phyloP scores from a whole-genome alignment of 2,888 invertebrate species.

The Cheilosia urbana region DNA sequence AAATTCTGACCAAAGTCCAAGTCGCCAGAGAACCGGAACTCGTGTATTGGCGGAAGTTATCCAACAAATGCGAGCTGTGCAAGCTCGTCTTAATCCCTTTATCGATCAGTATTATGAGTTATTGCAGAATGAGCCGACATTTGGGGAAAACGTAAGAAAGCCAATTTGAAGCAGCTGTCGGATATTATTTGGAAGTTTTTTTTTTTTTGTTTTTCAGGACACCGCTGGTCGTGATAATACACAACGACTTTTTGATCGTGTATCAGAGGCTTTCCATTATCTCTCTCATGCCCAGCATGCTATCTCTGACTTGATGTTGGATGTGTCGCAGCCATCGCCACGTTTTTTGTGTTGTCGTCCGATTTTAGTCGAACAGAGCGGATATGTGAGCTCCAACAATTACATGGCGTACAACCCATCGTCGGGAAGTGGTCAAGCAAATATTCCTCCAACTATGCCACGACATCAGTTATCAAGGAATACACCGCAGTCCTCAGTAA shows the following conservation, averaged over 20 bases:
- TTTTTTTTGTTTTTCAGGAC: conserved; percentile 77
- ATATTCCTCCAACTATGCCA: conserved; percentile 71
- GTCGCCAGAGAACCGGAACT: conserved; percentile 81
- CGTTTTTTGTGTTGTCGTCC: conserved; percentile 89
- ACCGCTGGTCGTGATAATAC: conserved; percentile 84
- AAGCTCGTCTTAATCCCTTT: conserved; percentile 87
- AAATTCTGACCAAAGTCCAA: conserved; percentile 67
- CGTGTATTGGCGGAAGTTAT: conserved; percentile 82
- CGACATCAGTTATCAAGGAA: conserved; percentile 71
- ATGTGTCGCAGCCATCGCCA: conserved; percentile 88
- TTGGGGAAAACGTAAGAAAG: conserved; percentile 81
- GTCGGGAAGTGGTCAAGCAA: conserved; percentile 53
- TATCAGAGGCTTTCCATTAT: conserved; percentile 92
- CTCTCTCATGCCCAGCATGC: conserved; percentile 95
- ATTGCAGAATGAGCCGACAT: conserved; percentile 86
- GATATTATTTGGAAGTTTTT: conserved; percentile 5
- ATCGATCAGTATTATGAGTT: conserved; percentile 87
- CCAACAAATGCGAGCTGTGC: conserved; percentile 81
- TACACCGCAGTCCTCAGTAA: conserved; percentile 73
- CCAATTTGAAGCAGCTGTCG: not conserved
- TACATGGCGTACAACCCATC: conserved; percentile 73
- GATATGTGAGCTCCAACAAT: conserved; percentile 83
- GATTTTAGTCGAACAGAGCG: conserved; percentile 88
- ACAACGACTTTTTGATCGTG: conserved; percentile 89
- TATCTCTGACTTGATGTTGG: conserved; percentile 92